Percentiles rank a stretch among this genome's conserved stretches.
These are phyloP conservation scores for Meriones unguiculatus DNA, from an alignment of 2,113 vertebrate genomes.

Conservation along the genomic window DNA sequence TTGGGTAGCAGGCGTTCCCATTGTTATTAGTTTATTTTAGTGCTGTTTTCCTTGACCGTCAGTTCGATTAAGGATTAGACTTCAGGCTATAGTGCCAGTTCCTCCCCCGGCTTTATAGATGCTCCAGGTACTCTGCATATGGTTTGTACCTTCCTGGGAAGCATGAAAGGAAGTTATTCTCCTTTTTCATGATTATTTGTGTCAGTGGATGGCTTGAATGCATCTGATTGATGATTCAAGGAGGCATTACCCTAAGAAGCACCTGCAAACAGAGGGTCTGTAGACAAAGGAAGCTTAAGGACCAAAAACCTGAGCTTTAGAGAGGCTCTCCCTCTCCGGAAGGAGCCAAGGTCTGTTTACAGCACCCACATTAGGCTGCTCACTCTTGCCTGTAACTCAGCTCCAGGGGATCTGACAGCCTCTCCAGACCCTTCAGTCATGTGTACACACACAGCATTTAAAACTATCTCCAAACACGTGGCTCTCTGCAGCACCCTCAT, in stretches of 20 bases:
- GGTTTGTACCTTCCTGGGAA: not conserved
- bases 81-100: not conserved
- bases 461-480: not conserved
- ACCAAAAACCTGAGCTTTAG: not conserved
- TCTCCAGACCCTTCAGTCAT: not conserved
- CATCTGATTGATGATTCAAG: not conserved
- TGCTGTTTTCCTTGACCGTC: not conserved
- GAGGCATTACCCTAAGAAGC: not conserved
- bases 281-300: not conserved
- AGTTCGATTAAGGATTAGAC: slow-evolving; percentile 3
- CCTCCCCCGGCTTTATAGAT: not conserved
- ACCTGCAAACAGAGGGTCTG: not conserved
- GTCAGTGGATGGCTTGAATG: not conserved
- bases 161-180: slow-evolving; percentile 14
- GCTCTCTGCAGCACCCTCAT: not conserved
- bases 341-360: not conserved
- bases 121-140: not conserved
- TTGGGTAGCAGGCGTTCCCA: not conserved
- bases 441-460: not conserved
- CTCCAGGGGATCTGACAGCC: not conserved
- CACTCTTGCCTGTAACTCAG: not conserved
- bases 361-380: not conserved
- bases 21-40: not conserved
- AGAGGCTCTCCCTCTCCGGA: not conserved
- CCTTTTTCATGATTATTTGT: not conserved